Base-by-base conservation (phyloP, 2,888 invertebrate genomes). In the Harpagoxenus sublaevis region DNA sequence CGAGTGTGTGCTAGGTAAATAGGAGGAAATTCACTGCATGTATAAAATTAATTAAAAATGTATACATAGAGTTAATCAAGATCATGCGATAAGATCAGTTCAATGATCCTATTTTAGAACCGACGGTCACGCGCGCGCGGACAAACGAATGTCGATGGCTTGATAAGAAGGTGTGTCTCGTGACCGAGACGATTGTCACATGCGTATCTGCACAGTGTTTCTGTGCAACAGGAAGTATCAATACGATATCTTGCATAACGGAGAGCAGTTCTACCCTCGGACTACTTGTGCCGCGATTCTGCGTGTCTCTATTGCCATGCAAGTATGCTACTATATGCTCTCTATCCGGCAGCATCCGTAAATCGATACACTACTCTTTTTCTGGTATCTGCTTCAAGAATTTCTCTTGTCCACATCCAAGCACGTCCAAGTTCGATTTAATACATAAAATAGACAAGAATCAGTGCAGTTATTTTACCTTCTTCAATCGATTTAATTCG, bases 131-230 rank as follows among this genome's bases (percentile, higher is more conserved):
- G 39, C 57, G 66, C n/a, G 28, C 51, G 42, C 12, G 45, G 12
- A 31, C 15, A 65, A 42, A 66, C 42, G n/a, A 57, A 39, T 55
- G 63, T 39, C 84, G 55, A 55, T 71, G 48, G 23, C 48, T 57
- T 57, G 57, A 63, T 60, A 66, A 35, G 66, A 68, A 78, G 84
- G 86, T 74, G 78, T 86, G 86, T 74, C 79, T 79, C 55, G 45
- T 86, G 84, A 84, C 84, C 84, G 79, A 85, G 63, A 55, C 85
- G 70, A 86, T 85, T 83, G 78, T 82, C 65, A 39, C 48, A 31
- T 35, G 45, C 48, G 70, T 68, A 48, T 82, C 73, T 60, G 51
- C 48, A 42, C 35, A 71, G 70, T 63, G 39, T 84, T 84, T 70
- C 55, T 60, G 23, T 12, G 48, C n/a, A 57, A 35, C 62, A 63